phyloP scores from a whole-genome alignment of 2,888 invertebrate species.

The Drosophila pseudotalamancana region DNA sequence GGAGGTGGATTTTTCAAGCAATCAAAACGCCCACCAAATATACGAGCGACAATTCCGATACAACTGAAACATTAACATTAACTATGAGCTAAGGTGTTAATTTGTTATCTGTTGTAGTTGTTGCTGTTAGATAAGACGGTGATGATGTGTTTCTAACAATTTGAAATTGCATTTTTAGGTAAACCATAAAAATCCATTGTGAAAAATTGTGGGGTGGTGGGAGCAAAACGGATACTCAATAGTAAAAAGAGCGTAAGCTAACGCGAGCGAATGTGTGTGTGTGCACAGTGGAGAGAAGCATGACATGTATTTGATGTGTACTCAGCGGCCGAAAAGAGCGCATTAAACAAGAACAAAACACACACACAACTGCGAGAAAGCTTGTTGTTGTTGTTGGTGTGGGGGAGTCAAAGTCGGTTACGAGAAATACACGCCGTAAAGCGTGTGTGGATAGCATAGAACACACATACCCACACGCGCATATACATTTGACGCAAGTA shows the following conservation, averaged over 20 bases:
- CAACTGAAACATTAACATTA: conserved; percentile 26
- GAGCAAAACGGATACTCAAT: conserved; percentile 77
- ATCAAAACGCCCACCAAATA: conserved; percentile 50
- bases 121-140: conserved; percentile 7
- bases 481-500: conserved; percentile 4
- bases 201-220: conserved; percentile 81
- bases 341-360: conserved; percentile 60
- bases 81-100: conserved; percentile 7
- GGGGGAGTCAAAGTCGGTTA: conserved; percentile 54
- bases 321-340: conserved; percentile 66
- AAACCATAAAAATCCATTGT: conserved; percentile 77
- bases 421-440: conserved; percentile 50
- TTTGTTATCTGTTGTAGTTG: conserved; percentile 11
- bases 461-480: conserved; percentile 6
- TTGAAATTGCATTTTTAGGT: conserved; percentile 65
- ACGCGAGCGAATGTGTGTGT: conserved; percentile 44
- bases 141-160: conserved; percentile 26
- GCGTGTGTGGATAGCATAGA: conserved; percentile 24
- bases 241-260: conserved; percentile 64
- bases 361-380: conserved; percentile 45
- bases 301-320: conserved; percentile 69
- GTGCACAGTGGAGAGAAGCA: conserved; percentile 48
- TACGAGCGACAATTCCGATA: conserved; percentile 25
- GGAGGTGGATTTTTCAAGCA: conserved; percentile 28
- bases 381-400: conserved; percentile 27